These are phyloP conservation scores for Papilio glaucus DNA, from an alignment of 1,140 invertebrate genomes.

Conservation along the genomic window DNA sequence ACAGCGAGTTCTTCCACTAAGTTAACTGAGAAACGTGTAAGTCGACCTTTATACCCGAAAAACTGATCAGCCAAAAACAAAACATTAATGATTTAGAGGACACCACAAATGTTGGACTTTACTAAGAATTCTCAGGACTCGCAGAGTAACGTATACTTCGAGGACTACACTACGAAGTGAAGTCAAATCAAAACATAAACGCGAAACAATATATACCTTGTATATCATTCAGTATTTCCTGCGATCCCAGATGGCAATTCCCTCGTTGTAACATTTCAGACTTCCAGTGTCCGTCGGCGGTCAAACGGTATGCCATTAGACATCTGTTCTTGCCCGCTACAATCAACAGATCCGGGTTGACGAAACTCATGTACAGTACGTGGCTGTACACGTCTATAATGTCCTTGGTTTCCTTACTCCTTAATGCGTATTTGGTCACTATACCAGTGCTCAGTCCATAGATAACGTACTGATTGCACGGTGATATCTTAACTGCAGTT, in stretches of 20 bases:
- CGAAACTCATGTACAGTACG: slow-evolving; percentile 67
- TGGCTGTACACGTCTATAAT: slow-evolving; percentile 68
- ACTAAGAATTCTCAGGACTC: too few species aligned
- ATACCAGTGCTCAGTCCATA: slow-evolving; percentile 65
- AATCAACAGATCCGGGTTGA: slow-evolving; percentile 60
- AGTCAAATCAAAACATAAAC: too few species aligned
- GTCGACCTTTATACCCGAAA: too few species aligned
- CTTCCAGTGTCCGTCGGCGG: slow-evolving; percentile 55
- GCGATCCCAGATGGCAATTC: slow-evolving; percentile 67
- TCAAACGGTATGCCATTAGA: slow-evolving; percentile 67
- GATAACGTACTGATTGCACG: slow-evolving; percentile 74
- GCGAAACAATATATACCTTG: slow-evolving; percentile 58
- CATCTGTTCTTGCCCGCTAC: slow-evolving; percentile 66
- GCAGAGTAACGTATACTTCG: too few species aligned
- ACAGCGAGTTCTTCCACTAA: too few species aligned
- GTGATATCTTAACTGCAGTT: slow-evolving; percentile 67
- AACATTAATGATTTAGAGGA: too few species aligned
- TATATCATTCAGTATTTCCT: slow-evolving; percentile 72
- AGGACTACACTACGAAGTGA: too few species aligned
- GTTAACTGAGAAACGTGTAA: too few species aligned
- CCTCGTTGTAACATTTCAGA: slow-evolving; percentile 68
- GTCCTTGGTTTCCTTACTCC: slow-evolving; percentile 59
- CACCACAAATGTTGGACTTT: too few species aligned
- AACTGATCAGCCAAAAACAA: too few species aligned
- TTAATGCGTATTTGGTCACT: slow-evolving; percentile 61